These are phyloP conservation scores for Monochamus saltuarius DNA, from an alignment of 1,140 invertebrate genomes.

Conservation along the genomic window DNA sequence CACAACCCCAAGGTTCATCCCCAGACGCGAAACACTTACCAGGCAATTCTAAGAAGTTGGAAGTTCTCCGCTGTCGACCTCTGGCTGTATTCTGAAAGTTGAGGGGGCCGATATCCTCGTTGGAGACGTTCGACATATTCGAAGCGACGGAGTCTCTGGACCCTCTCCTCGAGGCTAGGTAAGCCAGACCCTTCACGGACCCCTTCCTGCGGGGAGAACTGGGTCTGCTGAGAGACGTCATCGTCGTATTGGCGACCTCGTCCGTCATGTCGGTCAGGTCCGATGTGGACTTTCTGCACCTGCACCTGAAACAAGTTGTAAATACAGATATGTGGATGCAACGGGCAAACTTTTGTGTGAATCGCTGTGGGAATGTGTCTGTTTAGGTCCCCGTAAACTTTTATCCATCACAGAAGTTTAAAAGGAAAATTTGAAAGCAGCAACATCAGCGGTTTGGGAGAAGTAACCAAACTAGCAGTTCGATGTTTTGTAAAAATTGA, in stretches of 20 bases:
- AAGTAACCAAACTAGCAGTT: too few relatives aligned
- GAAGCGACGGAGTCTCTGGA: constrained; percentile 68
- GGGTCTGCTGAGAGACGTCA: constrained; percentile 62
- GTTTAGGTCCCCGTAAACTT: too few relatives aligned
- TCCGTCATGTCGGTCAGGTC: constrained; percentile 68
- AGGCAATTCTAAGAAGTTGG: constrained; percentile 84
- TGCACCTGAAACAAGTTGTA: constrained; percentile 18
- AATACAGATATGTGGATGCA: too few relatives aligned
- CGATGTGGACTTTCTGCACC: constrained; percentile 70
- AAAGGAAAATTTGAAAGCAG: too few relatives aligned
- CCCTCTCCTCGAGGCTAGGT: constrained; percentile 72
- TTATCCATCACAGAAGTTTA: too few relatives aligned
- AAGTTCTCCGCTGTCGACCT: constrained; percentile 73
- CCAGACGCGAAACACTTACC: constrained; percentile 55
- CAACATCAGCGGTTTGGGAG: too few relatives aligned
- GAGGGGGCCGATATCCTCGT: constrained; percentile 75
- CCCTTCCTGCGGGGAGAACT: constrained; percentile 61
- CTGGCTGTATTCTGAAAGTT: constrained; percentile 74
- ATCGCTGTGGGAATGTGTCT: too few relatives aligned
- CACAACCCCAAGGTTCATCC: too few relatives aligned
- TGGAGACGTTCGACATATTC: constrained; percentile 67
- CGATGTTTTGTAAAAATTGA: too few relatives aligned
- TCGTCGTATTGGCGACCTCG: constrained; percentile 60
- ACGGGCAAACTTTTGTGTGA: too few relatives aligned
- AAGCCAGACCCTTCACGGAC: constrained; percentile 66